These are phyloP conservation scores for Automeris io DNA, from an alignment of 2,888 invertebrate species.

Conservation along the genomic window DNA sequence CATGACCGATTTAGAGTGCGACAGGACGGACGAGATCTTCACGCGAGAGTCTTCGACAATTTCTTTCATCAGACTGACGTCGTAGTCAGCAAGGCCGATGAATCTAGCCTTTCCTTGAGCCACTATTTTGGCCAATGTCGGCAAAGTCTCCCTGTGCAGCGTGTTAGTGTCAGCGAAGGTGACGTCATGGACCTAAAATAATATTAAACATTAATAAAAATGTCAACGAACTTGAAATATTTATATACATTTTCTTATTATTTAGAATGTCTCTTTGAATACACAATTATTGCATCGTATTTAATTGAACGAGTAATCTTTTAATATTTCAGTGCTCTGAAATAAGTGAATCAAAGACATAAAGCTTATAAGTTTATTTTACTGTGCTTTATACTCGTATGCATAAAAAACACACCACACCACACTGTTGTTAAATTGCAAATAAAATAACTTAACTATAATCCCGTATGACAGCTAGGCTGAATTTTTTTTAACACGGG, in stretches of 20 bases:
- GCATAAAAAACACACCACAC: too few relatives aligned
- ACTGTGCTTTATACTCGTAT: too few relatives aligned
- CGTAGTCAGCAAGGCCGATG: constrained; percentile 94
- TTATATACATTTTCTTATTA: not conserved
- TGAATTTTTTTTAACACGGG: too few relatives aligned
- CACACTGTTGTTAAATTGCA: too few relatives aligned
- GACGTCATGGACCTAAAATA: constrained; percentile 89
- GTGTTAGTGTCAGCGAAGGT: constrained; percentile 89
- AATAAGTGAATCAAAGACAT: too few relatives aligned
- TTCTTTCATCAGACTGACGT: constrained; percentile 85
- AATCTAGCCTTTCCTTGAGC: constrained; percentile 83
- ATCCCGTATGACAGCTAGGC: too few relatives aligned
- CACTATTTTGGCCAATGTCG: constrained; percentile 85
- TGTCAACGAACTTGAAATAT: not conserved
- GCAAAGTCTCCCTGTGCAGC: constrained; percentile 90
- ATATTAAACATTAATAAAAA: not conserved
- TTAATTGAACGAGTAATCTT: too few relatives aligned
- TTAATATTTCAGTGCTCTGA: too few relatives aligned
- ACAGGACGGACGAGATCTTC: constrained; percentile 83
- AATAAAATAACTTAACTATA: too few relatives aligned
- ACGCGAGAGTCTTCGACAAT: constrained; percentile 80
- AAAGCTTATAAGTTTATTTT: too few relatives aligned
- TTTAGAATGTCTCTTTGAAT: too few relatives aligned
- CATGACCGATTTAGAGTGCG: constrained; percentile 88
- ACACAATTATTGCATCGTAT: too few relatives aligned